Evolutionary conservation across 1,140 invertebrate genomes (phyloP).

Genomic region (Ips typographus): DNA sequence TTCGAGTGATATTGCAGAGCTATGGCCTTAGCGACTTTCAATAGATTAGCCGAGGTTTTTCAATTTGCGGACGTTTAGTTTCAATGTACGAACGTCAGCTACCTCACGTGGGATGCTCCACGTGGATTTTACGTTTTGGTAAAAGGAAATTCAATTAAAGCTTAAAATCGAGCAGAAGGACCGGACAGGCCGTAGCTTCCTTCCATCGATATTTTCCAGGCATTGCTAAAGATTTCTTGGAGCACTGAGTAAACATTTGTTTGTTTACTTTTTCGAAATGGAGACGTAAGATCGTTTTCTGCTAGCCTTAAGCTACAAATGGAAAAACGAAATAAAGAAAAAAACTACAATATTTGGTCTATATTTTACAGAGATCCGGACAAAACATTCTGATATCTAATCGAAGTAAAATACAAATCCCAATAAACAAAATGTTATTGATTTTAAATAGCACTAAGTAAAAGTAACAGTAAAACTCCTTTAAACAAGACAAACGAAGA

Average conservation of each 20-base stretch:
- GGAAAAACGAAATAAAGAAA: neutral
- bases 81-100: too few relatives aligned
- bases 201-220: constrained; percentile 17
- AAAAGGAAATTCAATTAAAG: too few relatives aligned
- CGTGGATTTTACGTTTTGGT: too few relatives aligned
- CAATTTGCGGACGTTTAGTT: neutral
- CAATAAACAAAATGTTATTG: too few relatives aligned
- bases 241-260: constrained; percentile 28
- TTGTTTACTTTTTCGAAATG: constrained; percentile 25
- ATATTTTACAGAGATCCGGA: too few relatives aligned
- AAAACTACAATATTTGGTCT: constrained; percentile 1
- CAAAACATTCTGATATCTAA: too few relatives aligned
- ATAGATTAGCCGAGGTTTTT: neutral
- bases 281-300: constrained; percentile 26
- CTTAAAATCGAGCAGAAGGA: too few relatives aligned
- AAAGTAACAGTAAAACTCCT: too few relatives aligned
- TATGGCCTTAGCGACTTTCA: constrained; percentile 3
- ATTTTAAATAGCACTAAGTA: too few relatives aligned
- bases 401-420: too few relatives aligned
- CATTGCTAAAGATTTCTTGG: constrained; percentile 24
- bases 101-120: too few relatives aligned
- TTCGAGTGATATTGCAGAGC: constrained; percentile 20
- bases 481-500: too few relatives aligned
- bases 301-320: constrained; percentile 13
- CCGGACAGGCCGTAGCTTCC: constrained; percentile 7